Conservation (phyloP, 53 echinoderm and acorn worm genomes). For the Apostichopus leukothele region DNA sequence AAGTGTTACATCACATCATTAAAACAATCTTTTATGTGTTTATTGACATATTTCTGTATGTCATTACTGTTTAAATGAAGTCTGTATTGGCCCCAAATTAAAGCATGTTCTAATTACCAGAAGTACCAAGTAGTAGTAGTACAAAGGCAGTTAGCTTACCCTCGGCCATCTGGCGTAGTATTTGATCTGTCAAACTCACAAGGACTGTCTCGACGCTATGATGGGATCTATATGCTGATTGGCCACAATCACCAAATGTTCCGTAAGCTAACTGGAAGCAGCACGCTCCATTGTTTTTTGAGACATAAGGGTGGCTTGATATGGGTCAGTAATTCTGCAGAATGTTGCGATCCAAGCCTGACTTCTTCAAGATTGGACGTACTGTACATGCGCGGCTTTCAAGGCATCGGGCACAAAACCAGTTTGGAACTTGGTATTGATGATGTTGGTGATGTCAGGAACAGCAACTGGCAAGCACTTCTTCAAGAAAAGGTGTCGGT, state of each 20-base stretch:
- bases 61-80: no score
- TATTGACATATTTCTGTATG: no score
- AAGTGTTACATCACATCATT: no score
- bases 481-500: background rate
- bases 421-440: background rate
- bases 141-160: constrained; percentile 47
- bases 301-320: background rate
- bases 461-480: background rate
- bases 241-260: background rate
- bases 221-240: background rate
- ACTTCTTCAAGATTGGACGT: background rate
- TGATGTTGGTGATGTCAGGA: background rate
- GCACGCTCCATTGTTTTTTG: background rate
- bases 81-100: no score
- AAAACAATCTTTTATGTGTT: no score
- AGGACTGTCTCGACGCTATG: constrained; percentile 17
- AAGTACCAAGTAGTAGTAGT: background rate
- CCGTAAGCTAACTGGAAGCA: background rate
- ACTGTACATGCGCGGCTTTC: background rate
- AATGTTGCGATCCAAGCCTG: background rate
- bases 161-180: background rate
- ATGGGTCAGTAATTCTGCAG: background rate
- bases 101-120: no score
- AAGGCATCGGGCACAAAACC: background rate
- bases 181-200: background rate